Evolutionary conservation across 2,888 invertebrate species (phyloP), one percentile per base, ranked within the genome.

Genomic region (Augochlorella aurata): DNA sequence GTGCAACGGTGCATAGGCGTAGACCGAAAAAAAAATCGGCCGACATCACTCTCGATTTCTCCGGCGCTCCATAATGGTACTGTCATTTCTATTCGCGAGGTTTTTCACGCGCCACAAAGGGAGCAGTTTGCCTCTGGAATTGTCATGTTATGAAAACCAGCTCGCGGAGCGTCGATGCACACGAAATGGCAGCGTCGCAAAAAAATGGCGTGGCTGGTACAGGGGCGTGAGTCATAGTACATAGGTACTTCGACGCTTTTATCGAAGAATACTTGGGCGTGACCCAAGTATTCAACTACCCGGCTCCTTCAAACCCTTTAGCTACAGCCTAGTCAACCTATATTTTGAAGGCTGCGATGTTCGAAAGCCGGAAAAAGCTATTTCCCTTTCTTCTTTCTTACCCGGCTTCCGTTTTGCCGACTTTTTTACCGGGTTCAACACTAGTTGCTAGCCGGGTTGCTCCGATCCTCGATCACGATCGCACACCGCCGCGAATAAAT

Each of bases 241-340:
- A 88, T 87, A 89, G 86, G 82, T 85, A 84, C 85, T 88, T 58
- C 68, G 79, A 69, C 71, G 79, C 86, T 87, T 89, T 90, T 90
- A 90, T 90, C 88, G 84, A 85, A 84, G 81, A 89, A 89, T 90
- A 89, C 90, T 91, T 89, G 85, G 89, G 87, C 79, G 88, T 81
- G 80, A 89, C 89, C 90, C 88, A 88, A 90, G 88, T 87, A 89
- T 87, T 90, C 88, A 86, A 88, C 83, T 88, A 89, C 88, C 90
- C 85, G 82, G 84, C 84, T 80, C 80, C 88, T 81, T 87, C 88
- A 74, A 79, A 79, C 84, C 81, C 83, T 85, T 87, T 69, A 79
- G 79, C 81, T 75, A 67, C 76, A 88, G 83, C 83, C 83, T 84
- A 87, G 88, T 85, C 90, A 89, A 89, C 88, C 89, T 89, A 90